phyloP scores from a whole-genome alignment of 2,797 vertebrate genomes.

The Oryzias sinensis region DNA sequence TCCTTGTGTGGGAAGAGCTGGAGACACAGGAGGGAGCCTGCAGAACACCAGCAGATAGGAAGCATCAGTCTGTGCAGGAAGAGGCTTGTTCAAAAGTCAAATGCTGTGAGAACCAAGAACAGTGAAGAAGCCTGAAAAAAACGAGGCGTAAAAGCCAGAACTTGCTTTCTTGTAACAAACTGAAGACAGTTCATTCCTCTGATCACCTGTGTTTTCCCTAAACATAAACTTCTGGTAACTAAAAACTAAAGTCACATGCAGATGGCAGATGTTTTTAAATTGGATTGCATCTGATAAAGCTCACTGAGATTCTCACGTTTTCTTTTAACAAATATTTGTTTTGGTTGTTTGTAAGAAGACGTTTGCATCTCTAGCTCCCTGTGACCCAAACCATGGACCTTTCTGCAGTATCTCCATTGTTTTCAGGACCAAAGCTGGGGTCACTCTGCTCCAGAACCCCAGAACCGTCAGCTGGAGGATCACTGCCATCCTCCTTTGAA shows the following conservation, averaged over 20 bases:
- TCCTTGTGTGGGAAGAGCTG: too few relatives aligned
- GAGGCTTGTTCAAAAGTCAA: neutral
- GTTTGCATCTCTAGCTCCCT: slow-evolving; percentile 63
- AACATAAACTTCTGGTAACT: too few relatives aligned
- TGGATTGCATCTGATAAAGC: neutral
- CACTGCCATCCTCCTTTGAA: slow-evolving; percentile 5
- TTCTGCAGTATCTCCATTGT: too few relatives aligned
- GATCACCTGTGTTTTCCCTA: too few relatives aligned
- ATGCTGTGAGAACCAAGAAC: neutral
- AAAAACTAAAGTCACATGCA: neutral
- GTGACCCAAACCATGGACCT: slow-evolving; percentile 27
- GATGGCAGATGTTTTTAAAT: too few relatives aligned
- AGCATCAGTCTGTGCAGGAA: neutral
- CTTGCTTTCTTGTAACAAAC: too few relatives aligned
- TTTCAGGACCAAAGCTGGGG: too few relatives aligned
- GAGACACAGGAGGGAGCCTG: too few relatives aligned
- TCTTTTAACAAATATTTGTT: neutral
- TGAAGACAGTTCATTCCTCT: too few relatives aligned
- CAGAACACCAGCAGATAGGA: too few relatives aligned
- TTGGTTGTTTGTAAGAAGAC: slow-evolving; percentile 37
- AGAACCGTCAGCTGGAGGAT: slow-evolving; percentile 6
- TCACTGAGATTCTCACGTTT: neutral
- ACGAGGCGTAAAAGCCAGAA: too few relatives aligned
- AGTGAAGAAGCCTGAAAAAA: too few relatives aligned
- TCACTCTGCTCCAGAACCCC: slow-evolving; percentile 4